These are phyloP conservation scores for Cenopis cana DNA, from an alignment of 2,888 invertebrate genomes.

Conservation along the genomic window DNA sequence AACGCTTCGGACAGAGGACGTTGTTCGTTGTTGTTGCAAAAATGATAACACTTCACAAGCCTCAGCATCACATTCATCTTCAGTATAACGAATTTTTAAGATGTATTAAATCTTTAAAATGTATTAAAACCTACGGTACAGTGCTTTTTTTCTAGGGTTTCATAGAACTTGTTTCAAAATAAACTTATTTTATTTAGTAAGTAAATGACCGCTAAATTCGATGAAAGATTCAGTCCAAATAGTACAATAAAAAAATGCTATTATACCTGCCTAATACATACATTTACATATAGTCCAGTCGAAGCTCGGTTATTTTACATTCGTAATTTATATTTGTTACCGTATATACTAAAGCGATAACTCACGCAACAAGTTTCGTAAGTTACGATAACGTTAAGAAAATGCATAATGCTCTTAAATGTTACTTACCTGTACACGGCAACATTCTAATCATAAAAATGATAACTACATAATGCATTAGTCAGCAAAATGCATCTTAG, in stretches of 20 bases:
- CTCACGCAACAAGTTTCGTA: not conserved
- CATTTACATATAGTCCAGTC: too few relatives aligned
- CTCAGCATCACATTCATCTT: not conserved
- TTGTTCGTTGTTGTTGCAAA: constrained; percentile 23
- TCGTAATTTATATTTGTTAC: not conserved
- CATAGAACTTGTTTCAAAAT: too few relatives aligned
- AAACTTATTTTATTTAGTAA: not conserved
- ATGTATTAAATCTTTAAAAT: too few relatives aligned
- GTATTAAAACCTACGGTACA: too few relatives aligned
- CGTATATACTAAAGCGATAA: not conserved
- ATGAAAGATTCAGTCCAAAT: not conserved
- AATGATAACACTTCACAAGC: constrained; percentile 16
- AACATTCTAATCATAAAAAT: constrained; percentile 1
- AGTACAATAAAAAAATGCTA: too few relatives aligned
- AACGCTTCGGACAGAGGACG: constrained; percentile 37
- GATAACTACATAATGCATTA: constrained; percentile 9
- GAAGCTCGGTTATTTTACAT: not conserved
- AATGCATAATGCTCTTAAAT: not conserved
- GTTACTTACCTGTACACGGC: not conserved
- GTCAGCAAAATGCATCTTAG: constrained; percentile 3
- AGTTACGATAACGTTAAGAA: constrained; percentile 5
- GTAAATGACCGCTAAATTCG: not conserved
- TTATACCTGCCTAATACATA: not conserved
- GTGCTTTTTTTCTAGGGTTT: too few relatives aligned
- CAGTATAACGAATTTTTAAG: too few relatives aligned